Evolutionary conservation across 2,797 vertebrate genomes (phyloP), one percentile per base, ranked within the genome.

Genomic region (Mormyrus hasselquistii): DNA sequence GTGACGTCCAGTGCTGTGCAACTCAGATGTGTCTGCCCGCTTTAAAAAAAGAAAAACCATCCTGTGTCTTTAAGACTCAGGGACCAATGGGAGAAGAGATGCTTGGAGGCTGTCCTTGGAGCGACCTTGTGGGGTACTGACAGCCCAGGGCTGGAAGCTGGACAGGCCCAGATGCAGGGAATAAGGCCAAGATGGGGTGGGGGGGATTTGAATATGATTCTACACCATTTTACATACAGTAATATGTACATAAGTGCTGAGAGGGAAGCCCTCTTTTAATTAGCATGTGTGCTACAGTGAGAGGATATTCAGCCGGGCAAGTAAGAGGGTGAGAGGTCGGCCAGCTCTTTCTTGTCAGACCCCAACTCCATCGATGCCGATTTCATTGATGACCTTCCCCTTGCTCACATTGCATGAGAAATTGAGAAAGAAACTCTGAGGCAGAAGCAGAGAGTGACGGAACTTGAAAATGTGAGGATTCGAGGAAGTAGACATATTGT

Each of bases 91-190:
- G 92, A 90, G 90, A 62, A 89, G 89, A 93, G 92, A 94, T 94
- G 93, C 94, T 94, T 94, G 93, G 93, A 91, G 91, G 91, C 86
- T 88, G 95, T 96, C 96, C 96, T 96, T 96, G 95, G 92, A 96
- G 94, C 76, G 93, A 96, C 96, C 95, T 96, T 96, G 95, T 93
- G 93, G 93, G 92, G 93, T 93, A 91, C 91, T 14, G 62, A 91
- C 73, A 89, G 92, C 93, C 59, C 93, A 92, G 91, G 90, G 91
- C 90, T 87, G 88, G 79, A 19, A 85, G 25, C 49, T 2, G 14
- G 12, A 55, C 50, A 86, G 84, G 84, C 84, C 84, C 49, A 34
- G 84, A n/a, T 53, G 22, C 84, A 53, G 84, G 52, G 14, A 22
- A 83, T n/a, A 55, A 55, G 84, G 50, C 52, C 29, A 38, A 55